Base-by-base conservation (phyloP, 2,797 vertebrate species). In the Odontamblyopus lacepedii region DNA sequence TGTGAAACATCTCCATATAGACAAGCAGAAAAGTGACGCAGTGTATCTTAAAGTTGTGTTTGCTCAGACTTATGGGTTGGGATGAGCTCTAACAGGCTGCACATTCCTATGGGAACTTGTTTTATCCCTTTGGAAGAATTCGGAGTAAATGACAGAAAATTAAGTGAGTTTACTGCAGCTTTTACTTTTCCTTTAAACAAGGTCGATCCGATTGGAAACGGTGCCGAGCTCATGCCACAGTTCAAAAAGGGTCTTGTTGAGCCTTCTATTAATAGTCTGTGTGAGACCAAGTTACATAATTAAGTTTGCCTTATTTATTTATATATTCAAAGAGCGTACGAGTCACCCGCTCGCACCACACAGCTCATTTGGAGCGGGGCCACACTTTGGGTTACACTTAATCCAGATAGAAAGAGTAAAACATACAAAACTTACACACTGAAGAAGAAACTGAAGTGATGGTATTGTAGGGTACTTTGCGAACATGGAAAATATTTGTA, bases 181-280 rank as follows among this genome's bases (percentile, higher is more conserved):
- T 29, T 32, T 53, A 51, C 27, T 53, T 53, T 32, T 30, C 48
- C 50, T 53, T 32, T 67, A 87, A 88, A 83, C 83, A 78, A 81
- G 84, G 78, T 75, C 80, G 82, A 86, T 85, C 74, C 78, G 82
- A 89, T 90, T 89, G 85, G 74, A 70, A 78, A 78, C 63, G 78
- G 74, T 72, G 84, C 82, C 85, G 82, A 87, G 66, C 57, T 53
- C 65, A 30, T 29, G 35, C 56, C 51, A 77, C 73, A 86, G 86
- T 92, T 88, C 78, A 83, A 84, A 48, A 88, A 72, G 71, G 76
- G 69, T 70, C 77, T 69, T 56, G 51, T 74, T 53, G 65, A 79
- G 59, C 50, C 70, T 66, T 53, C 71, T 62, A 74, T 84, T 84
- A 84, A 87, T 86, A 67, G 82, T 63, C 75, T 67, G 74, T 63